Base-by-base conservation (phyloP, 2,113 vertebrate genomes). In the Chlamydotis undulata region DNA sequence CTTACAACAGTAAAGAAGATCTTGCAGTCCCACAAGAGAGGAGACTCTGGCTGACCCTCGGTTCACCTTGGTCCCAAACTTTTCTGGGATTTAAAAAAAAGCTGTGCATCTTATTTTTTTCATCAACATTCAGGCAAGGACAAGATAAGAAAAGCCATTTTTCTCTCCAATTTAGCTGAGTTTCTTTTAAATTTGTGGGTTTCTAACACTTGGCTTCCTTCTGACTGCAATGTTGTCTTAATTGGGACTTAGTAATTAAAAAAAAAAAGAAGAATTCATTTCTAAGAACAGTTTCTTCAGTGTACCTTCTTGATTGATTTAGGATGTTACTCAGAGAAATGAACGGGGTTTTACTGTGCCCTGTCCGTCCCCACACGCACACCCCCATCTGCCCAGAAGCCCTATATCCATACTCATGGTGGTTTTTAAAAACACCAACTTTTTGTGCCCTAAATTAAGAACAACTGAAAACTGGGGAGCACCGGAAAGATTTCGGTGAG, bases 341-440 rank as follows among this genome's bases (percentile, higher is more conserved):
- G 39, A 73, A 1, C 39, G 2, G 82, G 67, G 50, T 43, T 81
- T 64, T 19, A 5, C 15, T 7, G 37, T 7, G 7, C 83, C 81
- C 69, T 56, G 39, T 31, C 79, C 61, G 0, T 37, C 56, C 70
- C 41, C 61, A 31, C 49, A 4, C 14, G 5, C 71, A 49, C 71
- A 13, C 6, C 7, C n/a, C 50, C 35, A 6, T 35, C 57, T 52
- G 74, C 28, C 0, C 70, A 50, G 77, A 26, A 50, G 56, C 28
- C n/a, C 52, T 7, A 12, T 2, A 5, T 8, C 65, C 53, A 0
- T 6, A 3, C 29, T 6, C 28, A 12, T 2, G 57, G 23, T 52
- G 47, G 17, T 3, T 77, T 35, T 25, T 19, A 9, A 14, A 29
- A 61, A 29, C 43, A 9, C 80, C 89, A 39, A 1, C 74, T 68